Percentiles rank a stretch among this genome's conserved stretches.
Evolutionary conservation across 2,888 invertebrate genomes (phyloP).

Genomic region (Notodonta ziczac): DNA sequence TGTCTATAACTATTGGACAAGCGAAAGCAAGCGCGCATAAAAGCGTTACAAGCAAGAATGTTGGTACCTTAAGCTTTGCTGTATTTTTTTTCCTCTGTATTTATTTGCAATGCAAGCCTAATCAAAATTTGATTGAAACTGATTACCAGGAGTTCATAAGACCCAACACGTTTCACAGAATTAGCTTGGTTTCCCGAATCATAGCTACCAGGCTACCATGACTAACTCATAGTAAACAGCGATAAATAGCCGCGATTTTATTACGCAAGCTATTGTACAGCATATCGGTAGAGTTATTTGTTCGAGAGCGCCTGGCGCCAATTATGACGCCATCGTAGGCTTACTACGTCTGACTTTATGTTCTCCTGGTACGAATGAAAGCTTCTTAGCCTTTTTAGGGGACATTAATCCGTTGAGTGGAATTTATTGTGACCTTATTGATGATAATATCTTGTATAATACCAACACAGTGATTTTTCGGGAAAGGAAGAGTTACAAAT

Average conservation of each 20-base stretch:
- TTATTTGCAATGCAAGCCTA: no score
- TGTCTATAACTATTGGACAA: no score
- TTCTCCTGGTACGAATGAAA: neutral
- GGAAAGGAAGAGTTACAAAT: neutral
- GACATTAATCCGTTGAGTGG: neutral
- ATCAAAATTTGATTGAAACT: no score
- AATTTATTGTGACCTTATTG: neutral
- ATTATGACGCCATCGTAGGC: conserved; percentile 31
- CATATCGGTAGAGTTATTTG: conserved; percentile 36
- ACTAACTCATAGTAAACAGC: conserved; percentile 22
- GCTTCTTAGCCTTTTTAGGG: conserved; percentile 5
- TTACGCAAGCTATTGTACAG: conserved; percentile 35
- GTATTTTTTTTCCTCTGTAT: no score
- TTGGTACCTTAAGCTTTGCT: no score
- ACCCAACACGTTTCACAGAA: neutral
- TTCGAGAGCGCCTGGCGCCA: conserved; percentile 34
- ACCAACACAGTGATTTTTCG: neutral
- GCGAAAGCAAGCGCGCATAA: no score
- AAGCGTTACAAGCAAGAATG: no score
- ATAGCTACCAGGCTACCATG: conserved; percentile 31
- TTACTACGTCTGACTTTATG: conserved; percentile 5
- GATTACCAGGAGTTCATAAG: neutral
- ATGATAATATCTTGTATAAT: neutral
- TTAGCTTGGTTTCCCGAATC: neutral
- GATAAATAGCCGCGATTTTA: conserved; percentile 35